Evolutionary conservation across 2,113 vertebrate genomes (phyloP).

Genomic region (Theristicus caerulescens): DNA sequence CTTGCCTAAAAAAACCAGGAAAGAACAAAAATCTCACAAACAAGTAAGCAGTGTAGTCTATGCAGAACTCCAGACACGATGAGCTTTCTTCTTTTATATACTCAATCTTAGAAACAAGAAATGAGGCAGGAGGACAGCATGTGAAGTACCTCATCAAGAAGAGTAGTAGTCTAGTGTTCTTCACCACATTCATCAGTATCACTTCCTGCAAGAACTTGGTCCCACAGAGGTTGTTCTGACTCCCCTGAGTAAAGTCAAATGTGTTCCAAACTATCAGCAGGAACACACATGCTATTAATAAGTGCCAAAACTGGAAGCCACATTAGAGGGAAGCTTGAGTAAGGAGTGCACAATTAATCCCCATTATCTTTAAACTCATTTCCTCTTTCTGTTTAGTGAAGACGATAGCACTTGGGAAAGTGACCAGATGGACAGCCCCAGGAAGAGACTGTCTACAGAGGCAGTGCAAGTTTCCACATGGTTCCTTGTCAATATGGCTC

Average conservation of each 20-base stretch:
- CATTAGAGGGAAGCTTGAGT: neutral
- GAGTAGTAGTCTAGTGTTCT: neutral
- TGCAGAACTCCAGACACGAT: neutral
- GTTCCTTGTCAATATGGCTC: neutral
- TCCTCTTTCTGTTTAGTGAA: neutral
- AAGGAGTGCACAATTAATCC: neutral
- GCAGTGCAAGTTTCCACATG: neutral
- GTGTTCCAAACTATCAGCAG: neutral
- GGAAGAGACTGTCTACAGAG: neutral
- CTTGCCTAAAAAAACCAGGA: neutral
- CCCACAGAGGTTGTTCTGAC: neutral
- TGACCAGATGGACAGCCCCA: neutral
- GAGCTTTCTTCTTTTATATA: neutral
- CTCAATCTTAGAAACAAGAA: neutral
- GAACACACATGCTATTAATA: neutral
- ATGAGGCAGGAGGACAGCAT: neutral
- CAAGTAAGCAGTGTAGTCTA: neutral
- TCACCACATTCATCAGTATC: neutral
- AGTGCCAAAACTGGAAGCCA: neutral
- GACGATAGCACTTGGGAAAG: neutral
- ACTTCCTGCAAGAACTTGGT: neutral
- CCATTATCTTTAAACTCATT: constrained; percentile 15
- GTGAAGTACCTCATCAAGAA: neutral
- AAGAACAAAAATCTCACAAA: neutral
- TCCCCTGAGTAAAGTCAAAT: neutral